These are phyloP conservation scores for Bombylius major DNA, from an alignment of 2,888 invertebrate species.

Conservation along the genomic window DNA sequence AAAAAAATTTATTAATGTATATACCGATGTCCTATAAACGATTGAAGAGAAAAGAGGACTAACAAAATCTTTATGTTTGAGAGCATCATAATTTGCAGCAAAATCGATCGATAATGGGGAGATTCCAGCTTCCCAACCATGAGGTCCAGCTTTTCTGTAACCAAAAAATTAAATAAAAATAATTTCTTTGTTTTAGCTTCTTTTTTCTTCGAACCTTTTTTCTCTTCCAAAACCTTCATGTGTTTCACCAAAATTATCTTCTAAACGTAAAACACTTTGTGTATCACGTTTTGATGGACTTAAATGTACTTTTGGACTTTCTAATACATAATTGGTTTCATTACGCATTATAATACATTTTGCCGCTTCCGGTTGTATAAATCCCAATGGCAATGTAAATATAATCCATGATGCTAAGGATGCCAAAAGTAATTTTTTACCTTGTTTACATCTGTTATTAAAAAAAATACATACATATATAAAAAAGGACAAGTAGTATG, in stretches of 20 bases:
- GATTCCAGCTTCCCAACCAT: constrained; percentile 38
- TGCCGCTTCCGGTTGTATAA: constrained; percentile 87
- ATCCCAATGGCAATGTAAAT: constrained; percentile 90
- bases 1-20: constrained; percentile 20
- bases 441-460: constrained; percentile 59
- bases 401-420: constrained; percentile 92
- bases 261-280: background rate
- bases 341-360: constrained; percentile 63
- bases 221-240: background rate
- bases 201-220: background rate
- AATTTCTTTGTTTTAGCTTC: too few species aligned
- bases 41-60: constrained; percentile 87
- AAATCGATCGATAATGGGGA: constrained; percentile 66
- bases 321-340: constrained; percentile 50
- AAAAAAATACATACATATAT: background rate
- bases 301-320: constrained; percentile 35
- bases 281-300: background rate
- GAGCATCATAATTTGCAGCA: constrained; percentile 61
- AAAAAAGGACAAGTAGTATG: background rate
- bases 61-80: constrained; percentile 61
- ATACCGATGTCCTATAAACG: constrained; percentile 62
- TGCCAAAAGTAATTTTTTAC: constrained; percentile 74
- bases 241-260: background rate
- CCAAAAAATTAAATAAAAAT: too few species aligned
- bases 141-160: background rate